Base-by-base conservation (phyloP, 2,113 vertebrate species). In the Burhinus bistriatus region DNA sequence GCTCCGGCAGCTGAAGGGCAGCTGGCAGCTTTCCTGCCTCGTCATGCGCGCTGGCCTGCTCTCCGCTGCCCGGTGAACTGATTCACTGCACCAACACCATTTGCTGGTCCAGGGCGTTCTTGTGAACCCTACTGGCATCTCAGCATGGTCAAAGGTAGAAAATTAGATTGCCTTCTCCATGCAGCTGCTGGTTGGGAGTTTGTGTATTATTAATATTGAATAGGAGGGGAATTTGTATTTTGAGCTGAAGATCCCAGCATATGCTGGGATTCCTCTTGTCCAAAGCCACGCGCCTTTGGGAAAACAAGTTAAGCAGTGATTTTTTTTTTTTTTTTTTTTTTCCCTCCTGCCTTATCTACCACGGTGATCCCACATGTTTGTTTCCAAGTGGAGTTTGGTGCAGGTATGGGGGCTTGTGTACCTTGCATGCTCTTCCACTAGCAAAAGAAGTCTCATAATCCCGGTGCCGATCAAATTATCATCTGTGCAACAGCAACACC, bases 141-240 rank as follows among this genome's bases (percentile, higher is more conserved):
- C 34, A 8, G 72, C 18, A 1, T 22, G 83, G 47, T 3, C 32
- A 1, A 4, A 65, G 69, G 44, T 29, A 25, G 13, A 54, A 82
- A 36, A 2, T 2, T 47, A 89, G 73, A 4, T 1, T 34, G 34
- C 47, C 36, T 32, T 14, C 87, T 51, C 64, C 12, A 2, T 20
- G 64, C 64, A 34, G 23, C 17, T 95, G 66, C 51, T n/a, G 15
- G 42, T 6, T 72, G 38, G 54, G 78, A 65, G 45, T 7, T 18
- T 73, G 15, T 11, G 58, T 52, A 0, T 6, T 44, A 7, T 0
- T 8, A 8, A 4, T 4, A 3, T 25, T 3, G 0, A 4, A 8
- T 2, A 9, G 1, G n/a, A 51, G 11, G 17, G 57, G n/a, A 45
- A 32, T 58, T 54, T 0, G 0, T 30, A 2, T 5, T 15, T 64